Evolutionary conservation across 2,888 invertebrate genomes (phyloP), one percentile per base, ranked within the genome.

Genomic region (Agrotis exclamationis): DNA sequence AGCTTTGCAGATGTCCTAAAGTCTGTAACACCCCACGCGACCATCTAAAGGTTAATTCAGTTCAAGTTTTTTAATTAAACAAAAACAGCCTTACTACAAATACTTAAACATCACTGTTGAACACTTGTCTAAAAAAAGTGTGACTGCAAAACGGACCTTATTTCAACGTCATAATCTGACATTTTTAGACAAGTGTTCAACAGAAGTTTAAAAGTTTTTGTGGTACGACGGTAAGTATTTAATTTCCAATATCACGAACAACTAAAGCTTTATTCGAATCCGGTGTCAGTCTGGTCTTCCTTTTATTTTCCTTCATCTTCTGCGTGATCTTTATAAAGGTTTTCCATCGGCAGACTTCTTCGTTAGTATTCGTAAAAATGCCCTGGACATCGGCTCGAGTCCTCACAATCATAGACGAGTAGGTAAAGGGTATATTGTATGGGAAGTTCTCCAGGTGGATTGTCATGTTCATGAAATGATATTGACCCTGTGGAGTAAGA

Each of bases 401-500:
- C 51, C 79, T 75, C n/a, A 85, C 82, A 1, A 79, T 79, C 57
- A 86, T 48, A 0, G 85, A 84, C 0, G 82, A 80, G 63, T 85
- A 86, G 0, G 85, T 86, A 50, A 86, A 86, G 0, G 86, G 86
- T 54, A 86, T 76, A 7, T 77, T 77, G 33, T 84, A 68, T 0
- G 86, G 85, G 11, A 86, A 82, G 45, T 86, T 84, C 50, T 86
- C 85, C 63, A 86, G 58, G 45, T 85, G 82, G 9, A 86, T 79
- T 7, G 76, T 72, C 0, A 86, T 7, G 24, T 85, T 77, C 51
- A 76, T 76, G 22, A 78, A 82, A 51, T 81, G 80, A 48, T 85
- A 84, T 70, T 81, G 70, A 0, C 85, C 86, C 86, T 86, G 68
- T 14, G 82, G 81, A 33, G 11, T 28, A 11, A 48, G 9, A 33